Evolutionary conservation across 2,888 invertebrate species (phyloP), one percentile per base, ranked within the genome.

Genomic region (Leptopilina drosophilae): DNA sequence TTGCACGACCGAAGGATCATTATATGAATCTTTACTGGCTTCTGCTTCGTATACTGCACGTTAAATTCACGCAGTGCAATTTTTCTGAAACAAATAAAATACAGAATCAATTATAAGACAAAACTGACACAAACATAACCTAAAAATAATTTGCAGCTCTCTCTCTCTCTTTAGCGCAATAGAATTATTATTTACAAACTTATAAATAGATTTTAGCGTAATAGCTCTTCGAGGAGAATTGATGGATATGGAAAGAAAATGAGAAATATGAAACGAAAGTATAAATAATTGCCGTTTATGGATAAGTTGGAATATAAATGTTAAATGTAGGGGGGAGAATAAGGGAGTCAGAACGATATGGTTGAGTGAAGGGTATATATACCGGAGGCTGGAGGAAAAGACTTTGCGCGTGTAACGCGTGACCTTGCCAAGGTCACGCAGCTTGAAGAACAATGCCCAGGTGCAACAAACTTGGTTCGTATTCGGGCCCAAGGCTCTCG

Each of bases 401-500:
- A 82, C 81, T 82, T 33, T 76, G 79, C 85, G 85, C 85, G 85
- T 87, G 85, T 84, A 86, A 85, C 84, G 85, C 85, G 83, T 89
- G 87, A 90, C 89, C 89, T 90, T 90, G 87, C 77, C 90, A 89
- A 90, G 89, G 89, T 88, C 87, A 89, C 85, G 83, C 83, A 78
- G 80, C 78, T 82, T 81, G 78, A 85, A 86, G 87, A 90, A 90
- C 88, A 90, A 90, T 90, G 87, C 84, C 85, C 85, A 88, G 87
- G 88, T 87, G 87, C 86, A 86, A 88, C 83, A 87, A 87, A 87
- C 86, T 85, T 85, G 83, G 81, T 77, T 78, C n/a, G 73, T 49
- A 77, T 79, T 77, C n/a, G 59, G 73, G 46, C 78, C 59, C 77
- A 42, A 49, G 20, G 12, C 73, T 11, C 15, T 53, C 75, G 53